Percentiles rank a stretch among this genome's conserved stretches.
Evolutionary conservation across 2,888 invertebrate species (phyloP).

Genomic region (Psococerastis gibbosa): DNA sequence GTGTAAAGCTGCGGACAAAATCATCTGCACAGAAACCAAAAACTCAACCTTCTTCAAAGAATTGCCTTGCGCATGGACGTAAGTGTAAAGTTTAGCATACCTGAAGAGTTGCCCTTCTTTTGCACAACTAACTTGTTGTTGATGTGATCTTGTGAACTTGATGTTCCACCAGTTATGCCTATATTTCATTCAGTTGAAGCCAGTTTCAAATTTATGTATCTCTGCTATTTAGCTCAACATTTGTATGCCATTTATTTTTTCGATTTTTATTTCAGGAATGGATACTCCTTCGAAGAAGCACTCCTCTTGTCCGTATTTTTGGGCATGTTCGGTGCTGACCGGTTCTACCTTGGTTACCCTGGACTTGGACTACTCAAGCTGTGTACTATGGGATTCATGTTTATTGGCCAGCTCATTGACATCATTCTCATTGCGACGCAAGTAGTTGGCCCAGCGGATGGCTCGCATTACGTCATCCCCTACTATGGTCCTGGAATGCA

Average conservation of each 20-base stretch:
- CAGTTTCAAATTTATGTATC: no score
- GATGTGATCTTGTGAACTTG: no score
- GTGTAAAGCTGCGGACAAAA: slow-evolving; percentile 65
- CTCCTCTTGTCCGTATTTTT: slow-evolving; percentile 86
- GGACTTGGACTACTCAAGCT: slow-evolving; percentile 88
- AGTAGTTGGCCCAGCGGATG: slow-evolving; percentile 86
- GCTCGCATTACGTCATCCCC: slow-evolving; percentile 82
- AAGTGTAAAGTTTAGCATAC: slow-evolving; percentile 36
- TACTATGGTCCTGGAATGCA: slow-evolving; percentile 79
- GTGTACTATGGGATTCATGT: slow-evolving; percentile 91
- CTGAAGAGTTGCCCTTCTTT: slow-evolving; percentile 9
- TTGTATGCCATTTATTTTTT: no score
- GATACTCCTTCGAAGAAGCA: slow-evolving; percentile 82
- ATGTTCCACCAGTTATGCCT: no score
- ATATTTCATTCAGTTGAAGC: no score
- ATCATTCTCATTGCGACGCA: slow-evolving; percentile 90
- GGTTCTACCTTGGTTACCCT: slow-evolving; percentile 97
- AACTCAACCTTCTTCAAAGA: slow-evolving; percentile 64
- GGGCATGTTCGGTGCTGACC: slow-evolving; percentile 94
- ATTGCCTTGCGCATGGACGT: slow-evolving; percentile 89
- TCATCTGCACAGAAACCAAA: slow-evolving; percentile 61
- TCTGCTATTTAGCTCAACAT: no score
- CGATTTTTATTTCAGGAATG: slow-evolving; percentile 60
- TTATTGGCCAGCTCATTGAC: slow-evolving; percentile 85
- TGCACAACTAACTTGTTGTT: not conserved